Base-by-base conservation (phyloP, 2,113 vertebrate genomes). In the Tamias sibiricus region DNA sequence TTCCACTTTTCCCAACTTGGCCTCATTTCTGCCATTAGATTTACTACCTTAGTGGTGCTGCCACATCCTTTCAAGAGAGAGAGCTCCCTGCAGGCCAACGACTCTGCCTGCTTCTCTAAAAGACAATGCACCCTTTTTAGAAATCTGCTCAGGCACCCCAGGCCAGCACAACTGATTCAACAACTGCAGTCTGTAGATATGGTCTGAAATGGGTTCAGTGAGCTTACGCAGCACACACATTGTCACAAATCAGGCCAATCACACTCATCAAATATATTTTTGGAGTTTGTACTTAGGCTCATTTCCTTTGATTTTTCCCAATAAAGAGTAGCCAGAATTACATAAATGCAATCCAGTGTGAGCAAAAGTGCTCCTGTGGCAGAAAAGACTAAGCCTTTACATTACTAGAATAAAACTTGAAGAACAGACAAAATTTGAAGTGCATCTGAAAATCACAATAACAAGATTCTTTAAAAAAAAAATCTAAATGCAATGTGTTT, bases 111-210 rank as follows among this genome's bases (percentile, higher is more conserved):
- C 16, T 85, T 69, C 49, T 96, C 87, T 88, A 35, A 81, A 89
- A 98, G 76, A 94, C 47, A 96, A 89, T 40, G 8, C 0, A 42
- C n/a, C 89, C 2, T 86, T 98, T 96, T 98, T 95, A 92, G 87
- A 96, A 97, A 97, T 88, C 42, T 59, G 64, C 94, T 81, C 30
- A 91, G 89, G 14, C 44, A 20, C 76, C 88, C 22, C 37, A 35
- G 19, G 22, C n/a, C 40, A 10, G 35, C 42, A 76, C 16, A 7
- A 71, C 0, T 32, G 64, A 93, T 28, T 37, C 57, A 71, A 95
- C 83, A 92, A 80, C 47, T 84, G 64, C 9, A 10, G 2, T 22
- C 85, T 44, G 24, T 8, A 47, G 71, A 96, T 72, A 75, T 4
- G 62, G 83, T 6, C 1, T 24, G 7, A 88, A 94, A 88, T 85